A percentile compares a stretch with the other conserved stretches of the same genome.
These are phyloP conservation scores for Mus pahari DNA, from an alignment of 2,113 vertebrate species.

Conservation along the genomic window DNA sequence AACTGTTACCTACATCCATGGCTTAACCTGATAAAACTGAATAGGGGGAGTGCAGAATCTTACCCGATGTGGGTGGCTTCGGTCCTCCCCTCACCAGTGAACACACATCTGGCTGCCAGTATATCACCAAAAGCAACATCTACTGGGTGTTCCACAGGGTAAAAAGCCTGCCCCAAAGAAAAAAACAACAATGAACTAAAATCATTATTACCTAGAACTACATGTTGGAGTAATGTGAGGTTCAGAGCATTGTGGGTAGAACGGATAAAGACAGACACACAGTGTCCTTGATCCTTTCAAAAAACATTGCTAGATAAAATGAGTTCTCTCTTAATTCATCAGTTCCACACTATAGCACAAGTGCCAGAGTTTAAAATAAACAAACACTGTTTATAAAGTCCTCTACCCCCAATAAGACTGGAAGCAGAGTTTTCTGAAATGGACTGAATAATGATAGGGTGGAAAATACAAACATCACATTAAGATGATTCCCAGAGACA, in stretches of 20 bases:
- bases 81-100: constrained; percentile 94
- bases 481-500: not conserved
- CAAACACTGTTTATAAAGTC: not conserved
- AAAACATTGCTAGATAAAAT: not conserved
- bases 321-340: not conserved
- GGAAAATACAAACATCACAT: not conserved
- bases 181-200: not conserved
- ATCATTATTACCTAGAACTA: not conserved
- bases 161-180: constrained; percentile 92
- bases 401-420: not conserved
- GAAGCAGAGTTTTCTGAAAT: not conserved
- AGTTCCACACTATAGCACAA: not conserved
- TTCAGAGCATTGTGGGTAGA: not conserved
- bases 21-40: constrained; percentile 11
- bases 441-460: not conserved
- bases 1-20: not conserved
- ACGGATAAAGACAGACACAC: not conserved
- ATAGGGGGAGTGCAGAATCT: constrained; percentile 56
- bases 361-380: not conserved
- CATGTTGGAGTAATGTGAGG: not conserved
- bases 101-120: constrained; percentile 95
- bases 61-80: constrained; percentile 95
- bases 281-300: not conserved
- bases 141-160: constrained; percentile 89
- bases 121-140: constrained; percentile 92